A percentile compares a stretch with the other conserved stretches of the same genome.
Evolutionary conservation across 2,113 vertebrate species (phyloP).

Genomic region (Rhea americana): DNA sequence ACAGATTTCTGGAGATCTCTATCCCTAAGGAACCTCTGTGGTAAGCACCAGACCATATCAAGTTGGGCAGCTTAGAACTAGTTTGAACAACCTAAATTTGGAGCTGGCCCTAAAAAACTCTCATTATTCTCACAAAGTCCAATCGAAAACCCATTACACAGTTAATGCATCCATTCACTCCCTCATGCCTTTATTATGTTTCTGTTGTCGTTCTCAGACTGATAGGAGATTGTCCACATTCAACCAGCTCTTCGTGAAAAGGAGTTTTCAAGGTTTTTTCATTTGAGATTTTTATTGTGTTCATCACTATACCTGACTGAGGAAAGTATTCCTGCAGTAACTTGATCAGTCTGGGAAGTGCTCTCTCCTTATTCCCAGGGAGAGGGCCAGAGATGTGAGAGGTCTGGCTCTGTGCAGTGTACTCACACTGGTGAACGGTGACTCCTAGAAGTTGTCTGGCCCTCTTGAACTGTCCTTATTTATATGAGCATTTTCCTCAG

Average conservation of each 20-base stretch:
- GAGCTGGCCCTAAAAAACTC: constrained; percentile 15
- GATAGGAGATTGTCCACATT: constrained; percentile 40
- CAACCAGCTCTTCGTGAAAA: constrained; percentile 17
- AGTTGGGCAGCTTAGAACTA: neutral
- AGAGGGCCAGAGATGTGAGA: neutral
- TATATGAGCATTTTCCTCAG: neutral
- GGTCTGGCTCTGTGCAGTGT: neutral
- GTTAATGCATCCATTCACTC: constrained; percentile 41
- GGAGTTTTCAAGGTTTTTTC: neutral
- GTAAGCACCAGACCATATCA: neutral
- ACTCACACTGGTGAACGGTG: neutral
- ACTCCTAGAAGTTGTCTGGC: neutral
- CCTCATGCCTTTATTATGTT: constrained; percentile 18
- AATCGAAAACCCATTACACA: constrained; percentile 25
- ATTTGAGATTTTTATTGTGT: constrained; percentile 12
- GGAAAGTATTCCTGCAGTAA: neutral
- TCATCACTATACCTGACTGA: neutral
- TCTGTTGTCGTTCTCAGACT: constrained; percentile 30
- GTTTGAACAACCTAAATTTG: constrained; percentile 35
- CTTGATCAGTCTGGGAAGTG: neutral
- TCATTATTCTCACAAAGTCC: constrained; percentile 18
- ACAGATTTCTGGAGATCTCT: neutral
- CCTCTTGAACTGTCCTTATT: neutral
- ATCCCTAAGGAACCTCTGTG: neutral
- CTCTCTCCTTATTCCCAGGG: neutral